Base-by-base conservation (phyloP, 2,113 vertebrate genomes). In the Nansenia antarctica region DNA sequence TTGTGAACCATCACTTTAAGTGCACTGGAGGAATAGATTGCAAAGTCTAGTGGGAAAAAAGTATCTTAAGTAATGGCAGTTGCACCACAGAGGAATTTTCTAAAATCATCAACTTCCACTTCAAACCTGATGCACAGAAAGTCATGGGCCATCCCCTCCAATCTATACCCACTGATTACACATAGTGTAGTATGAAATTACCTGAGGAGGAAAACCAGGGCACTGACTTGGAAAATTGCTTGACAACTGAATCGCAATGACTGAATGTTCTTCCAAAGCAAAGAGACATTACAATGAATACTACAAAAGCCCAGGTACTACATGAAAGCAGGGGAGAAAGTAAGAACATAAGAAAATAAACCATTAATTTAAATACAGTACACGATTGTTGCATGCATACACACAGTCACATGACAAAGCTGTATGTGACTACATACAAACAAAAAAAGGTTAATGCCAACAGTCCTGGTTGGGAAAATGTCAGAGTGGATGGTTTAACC, bases 101-200 rank as follows among this genome's bases (percentile, higher is more conserved):
- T 65, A 74, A 53, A 73, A 70, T 62, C 30, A 70, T 42, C 6
- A 77, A 30, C 61, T 65, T 54, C n/a, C 49, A 70, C 34, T n/a
- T n/a, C n/a, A 72, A 78, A 70, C 65, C 55, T 55, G 24, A 53
- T 1, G 14, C 39, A 72, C 0, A 70, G 62, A 68, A 69, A 67
- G 66, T 42, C 2, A 73, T 45, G 68, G 53, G 69, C 55, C 31
- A 67, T 45, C 6, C 34, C 20, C 45, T 29, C 27, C 67, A 22
- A 18, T 52, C 15, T 31, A 35, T 30, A 61, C 39, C 39, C 39
- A 42, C 14, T 42, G 39, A 42, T 49, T n/a, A 49, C 5, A 49
- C 45, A 49, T 49, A n/a, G n/a, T n/a, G n/a, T n/a, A n/a, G n/a
- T 2, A 49, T 8, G 6, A 49, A 2, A 49, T 49, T 49, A 49